Conservation (phyloP, 2,797 vertebrate species). For the Tolypeutes matacus region DNA sequence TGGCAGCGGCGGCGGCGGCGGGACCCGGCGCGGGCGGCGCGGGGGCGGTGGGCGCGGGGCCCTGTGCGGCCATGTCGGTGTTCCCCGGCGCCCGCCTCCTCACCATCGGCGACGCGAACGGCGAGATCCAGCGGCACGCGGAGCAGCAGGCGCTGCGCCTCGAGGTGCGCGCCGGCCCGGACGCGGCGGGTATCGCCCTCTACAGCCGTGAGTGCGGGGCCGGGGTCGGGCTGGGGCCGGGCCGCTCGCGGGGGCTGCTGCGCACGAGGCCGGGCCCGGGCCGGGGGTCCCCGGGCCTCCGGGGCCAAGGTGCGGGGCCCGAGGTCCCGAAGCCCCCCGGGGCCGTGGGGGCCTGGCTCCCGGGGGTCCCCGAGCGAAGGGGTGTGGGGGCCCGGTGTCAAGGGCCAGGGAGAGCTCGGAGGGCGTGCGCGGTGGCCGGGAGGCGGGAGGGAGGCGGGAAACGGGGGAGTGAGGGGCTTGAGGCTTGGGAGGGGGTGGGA, state of each 20-base stretch:
- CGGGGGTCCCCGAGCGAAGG: background rate
- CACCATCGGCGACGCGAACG: constrained; percentile 97
- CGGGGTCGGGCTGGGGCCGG: constrained; percentile 15
- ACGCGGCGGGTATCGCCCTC: constrained; percentile 94
- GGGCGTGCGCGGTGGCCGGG: constrained; percentile 55
- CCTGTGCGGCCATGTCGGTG: constrained; percentile 95
- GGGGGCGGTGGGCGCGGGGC: constrained; percentile 89
- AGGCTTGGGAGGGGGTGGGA: constrained; percentile 33
- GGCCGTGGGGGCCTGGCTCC: background rate
- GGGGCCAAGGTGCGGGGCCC: background rate
- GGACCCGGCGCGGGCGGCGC: constrained; percentile 77
- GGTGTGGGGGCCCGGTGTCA: background rate
- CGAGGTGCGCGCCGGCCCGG: constrained; percentile 94
- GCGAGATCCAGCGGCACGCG: constrained; percentile 97
- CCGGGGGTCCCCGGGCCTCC: background rate
- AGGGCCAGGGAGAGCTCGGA: background rate
- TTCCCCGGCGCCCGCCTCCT: constrained; percentile 97
- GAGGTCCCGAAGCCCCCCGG: background rate
- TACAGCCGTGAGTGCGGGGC: constrained; percentile 93
- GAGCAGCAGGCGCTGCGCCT: constrained; percentile 96
- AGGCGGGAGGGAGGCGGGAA: constrained; percentile 60
- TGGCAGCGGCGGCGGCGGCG: constrained; percentile 75
- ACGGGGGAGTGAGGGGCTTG: constrained; percentile 25
- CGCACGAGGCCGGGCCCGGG: constrained; percentile 59
- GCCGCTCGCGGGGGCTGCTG: background rate